Evolutionary conservation across 2,797 vertebrate species (phyloP).

Genomic region (Paedocypris micromegethes): DNA sequence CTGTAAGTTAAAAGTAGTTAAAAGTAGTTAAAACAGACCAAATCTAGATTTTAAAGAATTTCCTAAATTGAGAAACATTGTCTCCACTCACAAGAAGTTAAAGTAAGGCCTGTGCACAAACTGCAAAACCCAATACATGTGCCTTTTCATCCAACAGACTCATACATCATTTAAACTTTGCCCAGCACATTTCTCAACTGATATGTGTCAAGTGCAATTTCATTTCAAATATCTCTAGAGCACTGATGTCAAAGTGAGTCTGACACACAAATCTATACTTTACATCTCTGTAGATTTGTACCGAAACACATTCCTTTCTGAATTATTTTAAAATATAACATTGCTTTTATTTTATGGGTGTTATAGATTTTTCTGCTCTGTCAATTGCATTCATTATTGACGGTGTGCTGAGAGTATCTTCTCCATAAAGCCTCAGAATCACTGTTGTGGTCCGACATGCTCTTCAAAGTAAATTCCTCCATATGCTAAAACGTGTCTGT

Average conservation of each 20-base stretch:
- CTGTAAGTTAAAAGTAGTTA: too few relatives aligned
- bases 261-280: slow-evolving; percentile 37
- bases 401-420: slow-evolving; percentile 55
- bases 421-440: slow-evolving; percentile 58
- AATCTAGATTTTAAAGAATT: too few relatives aligned
- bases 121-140: slow-evolving; percentile 42
- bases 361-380: slow-evolving; percentile 51
- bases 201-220: slow-evolving; percentile 31
- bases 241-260: slow-evolving; percentile 30
- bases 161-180: slow-evolving; percentile 41
- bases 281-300: slow-evolving; percentile 26
- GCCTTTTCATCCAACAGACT: slow-evolving; percentile 35
- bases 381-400: slow-evolving; percentile 62
- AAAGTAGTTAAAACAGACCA: too few relatives aligned
- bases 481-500: too few relatives aligned
- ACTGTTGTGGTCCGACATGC: slow-evolving; percentile 44
- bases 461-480: slow-evolving; percentile 46
- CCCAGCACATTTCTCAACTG: slow-evolving; percentile 33
- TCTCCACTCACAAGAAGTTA: slow-evolving; percentile 1
- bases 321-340: slow-evolving; percentile 50
- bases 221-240: slow-evolving; percentile 39
- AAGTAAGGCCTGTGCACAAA: slow-evolving; percentile 36
- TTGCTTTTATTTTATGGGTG: slow-evolving; percentile 57
- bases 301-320: slow-evolving; percentile 32
- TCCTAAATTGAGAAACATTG: neutral